These are phyloP conservation scores for Clamator glandarius DNA, from an alignment of 2,797 vertebrate genomes.

Conservation along the genomic window DNA sequence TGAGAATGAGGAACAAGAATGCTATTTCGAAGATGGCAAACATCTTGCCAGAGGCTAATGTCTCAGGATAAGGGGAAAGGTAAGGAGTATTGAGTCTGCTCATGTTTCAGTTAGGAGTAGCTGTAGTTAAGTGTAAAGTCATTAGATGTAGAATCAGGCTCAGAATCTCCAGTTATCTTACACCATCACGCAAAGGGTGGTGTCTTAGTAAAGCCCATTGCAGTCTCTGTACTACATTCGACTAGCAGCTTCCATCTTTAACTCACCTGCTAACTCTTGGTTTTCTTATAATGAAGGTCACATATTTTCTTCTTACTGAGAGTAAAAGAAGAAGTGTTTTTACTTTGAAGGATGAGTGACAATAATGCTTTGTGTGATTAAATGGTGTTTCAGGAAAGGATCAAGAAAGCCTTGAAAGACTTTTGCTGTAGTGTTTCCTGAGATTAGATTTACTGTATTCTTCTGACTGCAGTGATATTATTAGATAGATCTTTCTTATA, in stretches of 20 bases:
- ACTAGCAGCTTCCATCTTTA: not conserved
- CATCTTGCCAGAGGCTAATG: not conserved
- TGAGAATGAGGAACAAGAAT: not conserved
- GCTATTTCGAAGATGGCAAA: not conserved
- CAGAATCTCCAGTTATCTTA: not conserved
- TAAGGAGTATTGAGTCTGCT: not conserved
- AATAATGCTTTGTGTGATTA: not conserved
- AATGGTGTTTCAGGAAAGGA: not conserved
- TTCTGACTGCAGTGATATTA: not conserved
- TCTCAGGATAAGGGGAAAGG: not conserved
- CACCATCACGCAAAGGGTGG: not conserved
- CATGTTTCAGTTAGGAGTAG: not conserved
- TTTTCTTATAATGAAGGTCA: not conserved
- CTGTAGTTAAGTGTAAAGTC: not conserved
- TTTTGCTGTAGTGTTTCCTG: slow-evolving; percentile 5
- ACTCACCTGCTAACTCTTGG: not conserved
- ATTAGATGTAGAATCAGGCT: not conserved
- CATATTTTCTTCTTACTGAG: not conserved
- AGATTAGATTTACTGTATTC: not conserved
- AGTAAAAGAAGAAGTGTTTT: not conserved
- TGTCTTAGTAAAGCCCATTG: not conserved
- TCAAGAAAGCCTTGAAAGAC: not conserved
- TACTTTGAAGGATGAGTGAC: not conserved
- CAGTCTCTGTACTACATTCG: not conserved
- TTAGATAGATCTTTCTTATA: not conserved